A percentile compares a stretch with the other conserved stretches of the same genome.
Conservation (phyloP, 2,113 vertebrate genomes). For the Emberiza fucata region DNA sequence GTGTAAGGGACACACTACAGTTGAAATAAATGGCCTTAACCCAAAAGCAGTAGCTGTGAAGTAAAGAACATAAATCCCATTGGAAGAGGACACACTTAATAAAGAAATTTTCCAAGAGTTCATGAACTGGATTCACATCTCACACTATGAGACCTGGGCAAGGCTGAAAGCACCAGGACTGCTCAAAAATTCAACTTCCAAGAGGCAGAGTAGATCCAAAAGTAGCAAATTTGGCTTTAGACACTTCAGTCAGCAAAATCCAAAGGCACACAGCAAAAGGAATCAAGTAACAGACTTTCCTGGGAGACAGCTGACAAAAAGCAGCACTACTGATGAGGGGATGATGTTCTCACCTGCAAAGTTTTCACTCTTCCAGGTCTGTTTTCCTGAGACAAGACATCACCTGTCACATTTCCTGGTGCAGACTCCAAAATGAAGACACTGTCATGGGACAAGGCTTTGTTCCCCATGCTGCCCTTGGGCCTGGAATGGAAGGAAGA, state of each 20-base stretch:
- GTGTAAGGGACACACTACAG: background rate
- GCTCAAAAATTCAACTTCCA: background rate
- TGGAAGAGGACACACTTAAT: background rate
- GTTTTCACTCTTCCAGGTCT: slow-evolving; percentile 83
- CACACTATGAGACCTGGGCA: background rate
- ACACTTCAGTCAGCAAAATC: background rate
- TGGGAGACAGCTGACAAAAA: background rate
- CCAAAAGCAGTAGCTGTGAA: background rate
- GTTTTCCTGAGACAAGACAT: slow-evolving; percentile 77
- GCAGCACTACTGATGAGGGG: background rate
- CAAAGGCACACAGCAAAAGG: background rate
- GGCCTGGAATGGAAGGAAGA: slow-evolving; percentile 68
- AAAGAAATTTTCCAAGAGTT: background rate
- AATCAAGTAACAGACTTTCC: background rate
- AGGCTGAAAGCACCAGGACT: background rate
- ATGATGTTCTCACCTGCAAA: slow-evolving; percentile 76
- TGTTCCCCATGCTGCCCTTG: slow-evolving; percentile 80
- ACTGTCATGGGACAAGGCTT: slow-evolving; percentile 89
- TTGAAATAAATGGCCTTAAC: background rate
- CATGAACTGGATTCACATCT: background rate
- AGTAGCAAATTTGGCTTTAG: background rate
- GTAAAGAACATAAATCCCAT: background rate
- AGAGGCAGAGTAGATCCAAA: background rate
- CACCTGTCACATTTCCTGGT: slow-evolving; percentile 63
- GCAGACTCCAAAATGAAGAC: slow-evolving; percentile 80